Base-by-base conservation (phyloP, 2,888 invertebrate genomes). In the Phasia obesa region DNA sequence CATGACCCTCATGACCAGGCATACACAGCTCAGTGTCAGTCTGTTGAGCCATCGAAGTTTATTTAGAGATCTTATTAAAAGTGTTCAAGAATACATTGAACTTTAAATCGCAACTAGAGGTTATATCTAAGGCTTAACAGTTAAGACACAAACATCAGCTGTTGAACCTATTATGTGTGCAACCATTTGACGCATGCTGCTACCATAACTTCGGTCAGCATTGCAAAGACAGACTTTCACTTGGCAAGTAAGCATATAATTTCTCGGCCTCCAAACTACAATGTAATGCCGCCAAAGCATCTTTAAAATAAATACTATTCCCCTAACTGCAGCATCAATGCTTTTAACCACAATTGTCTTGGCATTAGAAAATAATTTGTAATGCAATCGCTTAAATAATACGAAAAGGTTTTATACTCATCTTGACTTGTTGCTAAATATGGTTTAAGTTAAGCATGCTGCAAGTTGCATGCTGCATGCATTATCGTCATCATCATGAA, bases 221-320 rank as follows among this genome's bases (percentile, higher is more conserved):
- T n/a, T 35, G 53, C 23, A 35, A 9, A 49, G 15, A 59, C 47
- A 77, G 71, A 69, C 81, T 81, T 81, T 81, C 81, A 77, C 81
- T 81, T 77, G 65, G 15, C 31, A 71, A 55, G 57, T 59, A 53
- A 25, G 17, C 73, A 71, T 49, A 49, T 47, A 27, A 5, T 11
- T 11, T 35, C 35, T 11, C 35, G 35, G 60, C 38, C 27, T n/a
- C 4, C 35, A 47, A 44, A 23, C 15, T 21, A 21, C 11, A 38
- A 49, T n/a, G 51, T 21, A 27, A 27, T 35, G 53, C 27, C 19
- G 42, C 21, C 19, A 11, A 44, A 59, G 57, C 70, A 70, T 57
- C 80, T 47, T 60, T 17, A 38, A 23, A 53, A 21, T 23, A 51
- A 67, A 35, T 2, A 53, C 15, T 15, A 6, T 42, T 42, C 1